Base-by-base conservation (phyloP, 2,113 vertebrate genomes). In the Neotoma lepida region DNA sequence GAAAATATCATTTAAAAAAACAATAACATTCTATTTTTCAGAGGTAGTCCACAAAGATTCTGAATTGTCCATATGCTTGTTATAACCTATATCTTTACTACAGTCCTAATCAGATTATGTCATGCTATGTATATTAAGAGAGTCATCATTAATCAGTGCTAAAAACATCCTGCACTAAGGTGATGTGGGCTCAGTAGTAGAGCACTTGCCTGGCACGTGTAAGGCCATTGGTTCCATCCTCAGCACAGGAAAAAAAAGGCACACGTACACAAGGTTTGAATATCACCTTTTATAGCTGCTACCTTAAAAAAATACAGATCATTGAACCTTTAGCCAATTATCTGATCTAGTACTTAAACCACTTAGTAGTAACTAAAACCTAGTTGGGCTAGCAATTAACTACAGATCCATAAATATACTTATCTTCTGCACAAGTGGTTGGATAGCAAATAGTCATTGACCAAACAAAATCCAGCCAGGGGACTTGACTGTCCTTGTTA, bases 361-460 rank as follows among this genome's bases (percentile, higher is more conserved):
- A 39, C 13, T 54, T 9, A 5, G 6, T 17, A 30, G 49, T 54
- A 9, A 64, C 54, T 26, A 76, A 44, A 33, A 6, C 24, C 35
- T 17, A 61, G 44, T 71, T 49, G n/a, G 30, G 28, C 44, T 10
- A 20, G 28, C 41, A 14, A 54, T 39, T 15, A 39, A 20, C 6
- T 14, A 76, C 13, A 30, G 44, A 46, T 17, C 26, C 30, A 28
- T 15, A 24, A 5, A 77, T 18, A 64, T 1, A 6, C 0, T 35
- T 22, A 18, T 17, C 61, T 66, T 73, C 35, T 54, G 2, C 1
- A 8, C 30, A 4, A n/a, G 10, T 0, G 9, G 30, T 33, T 66
- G 18, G 24, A 35, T 33, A 66, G 33, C 66, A 6, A 20, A 0
- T 63, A 54, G 30, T 49, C 26, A 12, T 0, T 1, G 39, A 41